Conservation (phyloP, 2,888 invertebrate genomes). For the Aporophyla lueneburgensis region DNA sequence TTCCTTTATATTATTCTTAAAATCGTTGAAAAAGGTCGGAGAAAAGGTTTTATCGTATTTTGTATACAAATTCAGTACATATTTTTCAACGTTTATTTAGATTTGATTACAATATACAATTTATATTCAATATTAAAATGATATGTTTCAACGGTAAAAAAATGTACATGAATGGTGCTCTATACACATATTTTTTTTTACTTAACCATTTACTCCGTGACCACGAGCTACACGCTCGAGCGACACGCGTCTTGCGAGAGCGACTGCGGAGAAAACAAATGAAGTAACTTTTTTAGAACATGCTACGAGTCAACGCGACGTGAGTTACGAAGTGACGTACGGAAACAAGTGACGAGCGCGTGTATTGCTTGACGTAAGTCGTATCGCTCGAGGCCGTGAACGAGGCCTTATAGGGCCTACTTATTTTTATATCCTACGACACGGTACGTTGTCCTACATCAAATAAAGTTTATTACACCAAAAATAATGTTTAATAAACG, state of each 20-base stretch:
- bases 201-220: too few relatives aligned
- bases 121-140: too few relatives aligned
- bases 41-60: too few relatives aligned
- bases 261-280: not conserved
- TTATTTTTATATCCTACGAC: not conserved
- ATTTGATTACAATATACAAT: too few relatives aligned
- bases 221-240: not conserved
- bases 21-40: too few relatives aligned
- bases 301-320: not conserved
- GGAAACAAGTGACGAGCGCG: not conserved
- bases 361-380: not conserved
- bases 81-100: too few relatives aligned
- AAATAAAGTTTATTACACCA: slow-evolving; percentile 37
- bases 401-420: not conserved
- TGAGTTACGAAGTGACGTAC: too few relatives aligned
- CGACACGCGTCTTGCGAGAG: not conserved
- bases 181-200: not conserved
- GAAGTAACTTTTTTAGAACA: not conserved
- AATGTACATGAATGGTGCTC: too few relatives aligned
- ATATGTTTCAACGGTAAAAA: too few relatives aligned
- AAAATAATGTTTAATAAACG: slow-evolving; percentile 37
- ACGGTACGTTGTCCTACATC: not conserved
- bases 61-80: too few relatives aligned
- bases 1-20: too few relatives aligned
- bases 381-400: not conserved